Base-by-base conservation (phyloP, 2,888 invertebrate species). In the Pelosia muscerda region DNA sequence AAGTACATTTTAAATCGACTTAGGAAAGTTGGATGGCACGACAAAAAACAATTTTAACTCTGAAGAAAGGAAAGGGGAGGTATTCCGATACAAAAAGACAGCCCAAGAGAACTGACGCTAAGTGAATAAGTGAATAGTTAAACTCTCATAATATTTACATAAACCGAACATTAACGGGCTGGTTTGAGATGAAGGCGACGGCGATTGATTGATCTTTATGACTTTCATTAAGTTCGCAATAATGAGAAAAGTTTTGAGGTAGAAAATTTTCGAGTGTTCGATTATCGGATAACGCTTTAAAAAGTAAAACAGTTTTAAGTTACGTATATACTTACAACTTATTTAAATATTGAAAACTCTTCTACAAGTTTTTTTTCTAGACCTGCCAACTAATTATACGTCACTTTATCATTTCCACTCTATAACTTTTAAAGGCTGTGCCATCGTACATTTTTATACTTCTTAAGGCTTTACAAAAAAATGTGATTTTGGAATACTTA, bases 41-140 rank as follows among this genome's bases (percentile, higher is more conserved):
- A 83, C 83, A 85, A 86, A 85, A 87, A 86, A 84, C 84, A 85
- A 86, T 86, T 86, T 82, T 76, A 82, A 81, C 79, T 82, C 67
- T 59, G 73, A 74, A 75, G 80, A 86, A 90, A 84, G 77, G 82
- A 82, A 84, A 87, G 82, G 85, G 86, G 88, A 86, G 81, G 81
- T 84, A 77, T 86, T 80, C 79, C 87, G 87, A 92, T 90, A 90
- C 92, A 92, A 92, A 92, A 92, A 92, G 89, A 87, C 90, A 88
- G 85, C 82, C 83, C 77, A 82, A 88, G 86, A 89, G 89, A 88
- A 82, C 90, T 90, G 89, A 90, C 90, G 90, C 87, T 92, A 92
- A 93, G 92, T 92, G 93, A 93, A 92, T 93, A 93, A 94, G 93
- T 92, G 93, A 93, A 94, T 93, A 93, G 93, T 94, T 93, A 94